Percentiles rank a stretch among this genome's conserved stretches.
Conservation (phyloP, 2,888 invertebrate genomes). For the Monoplex corrugatus region DNA sequence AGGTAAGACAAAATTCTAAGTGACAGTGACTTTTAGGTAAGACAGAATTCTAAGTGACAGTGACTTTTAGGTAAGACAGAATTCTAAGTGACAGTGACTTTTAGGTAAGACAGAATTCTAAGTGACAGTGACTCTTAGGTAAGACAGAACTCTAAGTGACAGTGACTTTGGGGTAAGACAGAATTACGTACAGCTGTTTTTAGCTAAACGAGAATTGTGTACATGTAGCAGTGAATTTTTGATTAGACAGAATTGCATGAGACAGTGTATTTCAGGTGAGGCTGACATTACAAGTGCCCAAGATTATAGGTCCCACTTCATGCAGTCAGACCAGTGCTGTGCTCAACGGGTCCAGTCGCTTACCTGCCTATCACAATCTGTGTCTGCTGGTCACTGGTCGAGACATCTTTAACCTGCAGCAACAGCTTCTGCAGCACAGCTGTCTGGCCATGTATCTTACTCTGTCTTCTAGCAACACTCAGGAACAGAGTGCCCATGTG, state of each 20-base stretch:
- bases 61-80: too few species aligned
- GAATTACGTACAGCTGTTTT: background rate
- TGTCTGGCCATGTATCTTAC: conserved; percentile 73
- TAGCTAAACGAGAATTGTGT: background rate
- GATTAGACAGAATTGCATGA: too few species aligned
- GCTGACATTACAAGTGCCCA: conserved; percentile 73
- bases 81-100: too few species aligned
- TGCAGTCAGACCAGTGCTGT: conserved; percentile 51
- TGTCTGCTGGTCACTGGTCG: conserved; percentile 55
- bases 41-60: too few species aligned
- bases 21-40: too few species aligned
- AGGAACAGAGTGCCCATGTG: conserved; percentile 59
- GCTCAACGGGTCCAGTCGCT: conserved; percentile 27
- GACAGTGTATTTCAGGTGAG: conserved; percentile 57
- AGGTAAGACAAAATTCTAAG: too few species aligned
- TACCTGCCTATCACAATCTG: conserved; percentile 57
- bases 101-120: too few species aligned
- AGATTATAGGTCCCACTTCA: conserved; percentile 73
- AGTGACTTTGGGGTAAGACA: background rate
- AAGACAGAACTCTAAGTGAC: background rate
- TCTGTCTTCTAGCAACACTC: conserved; percentile 64
- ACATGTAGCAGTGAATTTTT: background rate
- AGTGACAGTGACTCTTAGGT: too few species aligned
- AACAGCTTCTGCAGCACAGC: conserved; percentile 58
- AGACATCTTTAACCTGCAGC: conserved; percentile 51